Conservation (phyloP, 2,113 vertebrate species). For the Tringa solitaria region DNA sequence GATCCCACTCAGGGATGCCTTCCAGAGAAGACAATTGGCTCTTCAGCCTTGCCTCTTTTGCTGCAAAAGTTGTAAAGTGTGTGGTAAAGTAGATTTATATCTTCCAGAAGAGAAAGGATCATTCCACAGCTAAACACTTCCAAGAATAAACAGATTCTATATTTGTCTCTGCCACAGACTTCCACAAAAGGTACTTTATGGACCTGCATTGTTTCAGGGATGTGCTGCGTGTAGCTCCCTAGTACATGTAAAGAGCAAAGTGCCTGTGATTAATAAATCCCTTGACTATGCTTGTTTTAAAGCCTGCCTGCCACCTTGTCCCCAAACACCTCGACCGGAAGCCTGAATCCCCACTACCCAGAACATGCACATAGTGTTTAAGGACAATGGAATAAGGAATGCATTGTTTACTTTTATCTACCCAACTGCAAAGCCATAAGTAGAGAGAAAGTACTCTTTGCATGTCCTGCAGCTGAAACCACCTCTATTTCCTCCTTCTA, state of each 20-base stretch:
- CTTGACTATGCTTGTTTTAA: background rate
- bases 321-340: background rate
- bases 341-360: background rate
- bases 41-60: background rate
- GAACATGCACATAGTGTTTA: fast-evolving
- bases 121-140: background rate
- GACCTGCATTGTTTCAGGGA: background rate
- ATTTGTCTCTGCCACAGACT: conserved; percentile 1
- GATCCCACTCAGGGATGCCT: background rate
- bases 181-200: background rate
- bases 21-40: background rate
- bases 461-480: background rate
- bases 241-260: background rate
- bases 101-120: conserved; percentile 7
- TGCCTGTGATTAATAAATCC: background rate
- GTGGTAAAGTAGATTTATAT: background rate
- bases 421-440: background rate
- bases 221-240: background rate
- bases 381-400: background rate
- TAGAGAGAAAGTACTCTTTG: background rate
- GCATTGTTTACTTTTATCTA: background rate
- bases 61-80: background rate
- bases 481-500: background rate
- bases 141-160: conserved; percentile 22
- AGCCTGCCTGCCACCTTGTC: background rate